Evolutionary conservation across 1,140 invertebrate species (phyloP), one percentile per base, ranked within the genome.

Genomic region (Drusus annulatus): DNA sequence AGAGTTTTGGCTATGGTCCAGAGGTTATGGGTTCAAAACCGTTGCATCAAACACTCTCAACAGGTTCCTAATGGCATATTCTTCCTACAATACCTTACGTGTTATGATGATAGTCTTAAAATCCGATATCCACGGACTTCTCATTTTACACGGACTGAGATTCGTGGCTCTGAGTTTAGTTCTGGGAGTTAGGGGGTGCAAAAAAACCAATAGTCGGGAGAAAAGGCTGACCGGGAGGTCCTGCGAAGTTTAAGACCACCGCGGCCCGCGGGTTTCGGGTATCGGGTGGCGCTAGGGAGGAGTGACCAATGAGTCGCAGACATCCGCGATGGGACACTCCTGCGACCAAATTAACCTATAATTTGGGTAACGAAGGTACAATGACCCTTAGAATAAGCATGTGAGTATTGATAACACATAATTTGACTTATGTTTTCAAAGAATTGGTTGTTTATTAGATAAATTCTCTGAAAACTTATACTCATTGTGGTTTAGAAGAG

Each of bases 241-340:
- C 19, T 13, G 36, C 36, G 8, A 6, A n/a, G 25, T 63, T 63
- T 25, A 10, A 45, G 68, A 71, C 68, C 68, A 71, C 68, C 68
- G 17, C 45, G 31, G 28, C 0, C 31, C 45, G 16, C 31, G 17
- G 62, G 62, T 65, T 25, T 71, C 68, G 68, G 68, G 45, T 71
- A 45, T 50, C 68, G 23, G 62, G 10, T 45, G 36, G 36, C 23
- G 62, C 16, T 16, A 23, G 23, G 6, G 60, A 28, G 60, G 60
- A 16, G 60, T 13, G 62, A n/a, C 16, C 62, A 28, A 17, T 25
- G 21, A 65, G 25, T n/a, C 10, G 21, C 23, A 3, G 25, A 4
- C 17, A 63, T 21, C n/a, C 54, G 19, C 7, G n/a, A 56, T 17
- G 19, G 54, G n/a, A 19, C 54, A 56, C 16, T 17, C n/a, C 7